Conservation (phyloP, 2,888 invertebrate species). For the Andrena fulva region DNA sequence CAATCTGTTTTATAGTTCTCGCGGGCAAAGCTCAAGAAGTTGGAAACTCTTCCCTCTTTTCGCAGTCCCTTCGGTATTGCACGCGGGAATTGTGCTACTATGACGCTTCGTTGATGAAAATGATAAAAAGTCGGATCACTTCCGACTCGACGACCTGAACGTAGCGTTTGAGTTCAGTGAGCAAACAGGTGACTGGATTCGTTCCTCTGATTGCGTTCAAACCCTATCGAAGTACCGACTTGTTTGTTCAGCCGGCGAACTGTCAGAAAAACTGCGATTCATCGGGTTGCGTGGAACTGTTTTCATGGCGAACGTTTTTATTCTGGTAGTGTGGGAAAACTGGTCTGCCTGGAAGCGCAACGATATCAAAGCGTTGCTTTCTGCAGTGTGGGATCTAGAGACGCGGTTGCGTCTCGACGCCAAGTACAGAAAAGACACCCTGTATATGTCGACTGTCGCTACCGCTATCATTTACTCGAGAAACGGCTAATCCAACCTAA, state of each 20-base stretch:
- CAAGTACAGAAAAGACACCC: too few species aligned
- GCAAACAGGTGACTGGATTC: not conserved
- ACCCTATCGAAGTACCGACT: not conserved
- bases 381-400: not conserved
- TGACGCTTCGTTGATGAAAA: too few species aligned
- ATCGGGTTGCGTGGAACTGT: not conserved
- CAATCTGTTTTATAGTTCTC: too few species aligned
- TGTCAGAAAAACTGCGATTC: constrained; percentile 16
- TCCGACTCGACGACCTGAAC: not conserved
- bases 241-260: not conserved
- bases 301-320: not conserved
- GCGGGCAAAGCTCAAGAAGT: too few species aligned
- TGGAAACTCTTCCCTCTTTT: too few species aligned
- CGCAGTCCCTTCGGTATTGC: too few species aligned
- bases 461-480: too few species aligned
- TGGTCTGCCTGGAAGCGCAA: not conserved
- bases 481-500: too few species aligned
- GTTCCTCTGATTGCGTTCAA: not conserved
- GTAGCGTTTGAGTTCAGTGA: not conserved
- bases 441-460: too few species aligned
- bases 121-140: not conserved
- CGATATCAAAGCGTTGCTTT: not conserved
- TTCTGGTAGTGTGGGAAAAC: not conserved
- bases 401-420: too few species aligned
- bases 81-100: too few species aligned